Base-by-base conservation (phyloP, 2,113 vertebrate species). In the Solea senegalensis region DNA sequence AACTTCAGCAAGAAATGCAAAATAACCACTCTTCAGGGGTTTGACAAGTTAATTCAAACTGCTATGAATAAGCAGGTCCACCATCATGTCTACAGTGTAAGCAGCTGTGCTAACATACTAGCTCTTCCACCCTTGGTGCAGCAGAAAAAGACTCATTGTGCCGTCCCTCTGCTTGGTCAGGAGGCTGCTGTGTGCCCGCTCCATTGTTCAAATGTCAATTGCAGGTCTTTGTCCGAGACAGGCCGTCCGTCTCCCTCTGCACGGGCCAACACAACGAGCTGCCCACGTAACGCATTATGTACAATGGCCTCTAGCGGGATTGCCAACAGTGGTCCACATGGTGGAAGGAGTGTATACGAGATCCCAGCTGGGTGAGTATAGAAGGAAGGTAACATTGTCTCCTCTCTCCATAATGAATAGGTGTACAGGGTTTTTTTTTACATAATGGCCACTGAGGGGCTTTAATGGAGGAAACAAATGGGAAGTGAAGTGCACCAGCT, bases 151-250 rank as follows among this genome's bases (percentile, higher is more conserved):
- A 27, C 1, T 76, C 74, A 78, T 91, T 90, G 91, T 91, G 80
- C 21, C 52, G 45, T 4, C 53, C 57, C 49, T 40, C 40, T 45
- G 43, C 68, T 34, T 70, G 9, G 56, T 56, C 79, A 67, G 88
- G 79, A 82, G 85, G 83, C 85, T 65, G 87, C 78, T 57, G 87
- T 74, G 88, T 16, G 81, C 81, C 80, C 9, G 84, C 91, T 88
- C 91, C 88, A 90, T 92, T 92, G 91, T 92, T 78, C 65, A 5
- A 0, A 51, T 7, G 55, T 90, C 85, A 88, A 90, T 63, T 46
- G 55, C 46, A 74, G 70, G 80, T 70, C 87, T 88, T 87, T 90
- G 89, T 91, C 82, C 66, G 40, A 68, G 59, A 62, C n/a, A 0
- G 61, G 59, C 55, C 65, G 80, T 66, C 70, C 16, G 39, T 68